phyloP scores from a whole-genome alignment of 2,888 invertebrate species.

The Xestia c-nigrum region DNA sequence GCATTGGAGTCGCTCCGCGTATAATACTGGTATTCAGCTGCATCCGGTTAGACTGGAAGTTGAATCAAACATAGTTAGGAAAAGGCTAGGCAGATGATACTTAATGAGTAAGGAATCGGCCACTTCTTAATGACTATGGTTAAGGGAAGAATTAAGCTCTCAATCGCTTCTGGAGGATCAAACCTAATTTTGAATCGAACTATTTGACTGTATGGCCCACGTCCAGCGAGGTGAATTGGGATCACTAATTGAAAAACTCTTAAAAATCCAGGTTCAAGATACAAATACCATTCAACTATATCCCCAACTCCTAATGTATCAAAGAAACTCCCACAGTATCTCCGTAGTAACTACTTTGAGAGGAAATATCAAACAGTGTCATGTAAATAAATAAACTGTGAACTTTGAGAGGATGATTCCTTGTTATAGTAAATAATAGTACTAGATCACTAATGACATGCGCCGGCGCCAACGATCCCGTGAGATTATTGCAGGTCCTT shows the following conservation, averaged over 20 bases:
- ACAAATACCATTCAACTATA: not conserved
- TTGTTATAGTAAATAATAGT: not conserved
- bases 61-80: too few relatives aligned
- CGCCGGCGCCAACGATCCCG: not conserved
- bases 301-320: not conserved
- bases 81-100: too few relatives aligned
- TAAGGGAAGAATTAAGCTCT: not conserved
- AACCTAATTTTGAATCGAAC: not conserved
- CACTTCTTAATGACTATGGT: not conserved
- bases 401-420: not conserved
- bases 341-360: not conserved
- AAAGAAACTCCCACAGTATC: not conserved
- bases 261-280: not conserved
- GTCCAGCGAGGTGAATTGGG: not conserved
- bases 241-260: not conserved
- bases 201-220: too few relatives aligned
- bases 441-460: not conserved
- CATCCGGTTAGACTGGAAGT: too few relatives aligned
- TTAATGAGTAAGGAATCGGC: not conserved
- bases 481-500: not conserved
- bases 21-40: too few relatives aligned
- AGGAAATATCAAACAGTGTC: not conserved
- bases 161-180: not conserved
- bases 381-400: conserved; percentile 1
- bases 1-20: too few relatives aligned